A percentile compares a stretch with the other conserved stretches of the same genome.
phyloP scores from a whole-genome alignment of 2,797 vertebrate species.

The Peromyscus melanophrys region DNA sequence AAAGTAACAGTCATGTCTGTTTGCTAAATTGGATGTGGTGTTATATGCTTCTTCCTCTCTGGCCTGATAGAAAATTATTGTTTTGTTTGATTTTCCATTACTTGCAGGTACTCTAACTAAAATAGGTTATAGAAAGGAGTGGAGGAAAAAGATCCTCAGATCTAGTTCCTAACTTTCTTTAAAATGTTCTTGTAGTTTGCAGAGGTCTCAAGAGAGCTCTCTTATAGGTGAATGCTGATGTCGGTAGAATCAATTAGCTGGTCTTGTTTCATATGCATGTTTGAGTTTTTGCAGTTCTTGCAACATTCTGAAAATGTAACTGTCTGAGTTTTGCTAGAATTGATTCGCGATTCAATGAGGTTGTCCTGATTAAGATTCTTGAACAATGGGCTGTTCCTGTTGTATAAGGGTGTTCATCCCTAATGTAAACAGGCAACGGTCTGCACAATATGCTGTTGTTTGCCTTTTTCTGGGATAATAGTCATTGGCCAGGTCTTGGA shows the following conservation, averaged over 20 bases:
- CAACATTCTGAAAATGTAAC: constrained; percentile 26
- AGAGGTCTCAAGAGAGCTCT: not conserved
- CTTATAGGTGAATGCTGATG: not conserved
- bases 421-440: not conserved
- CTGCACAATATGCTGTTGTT: not conserved
- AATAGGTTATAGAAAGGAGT: not conserved
- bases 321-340: constrained; percentile 38
- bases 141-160: not conserved
- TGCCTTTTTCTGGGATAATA: not conserved
- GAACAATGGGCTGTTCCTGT: constrained; percentile 11
- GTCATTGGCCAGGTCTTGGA: not conserved
- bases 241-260: constrained; percentile 33
- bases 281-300: constrained; percentile 27
- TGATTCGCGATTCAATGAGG: not conserved
- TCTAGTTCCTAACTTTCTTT: not conserved
- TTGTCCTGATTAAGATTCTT: constrained; percentile 15
- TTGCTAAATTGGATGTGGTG: not conserved
- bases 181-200: not conserved
- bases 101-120: not conserved
- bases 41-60: not conserved
- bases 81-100: constrained; percentile 24
- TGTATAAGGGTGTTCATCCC: not conserved
- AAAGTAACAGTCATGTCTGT: not conserved
- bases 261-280: not conserved
- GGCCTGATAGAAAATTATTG: not conserved